These are phyloP conservation scores for Cephonodes hylas DNA, from an alignment of 2,888 invertebrate species.

Conservation along the genomic window DNA sequence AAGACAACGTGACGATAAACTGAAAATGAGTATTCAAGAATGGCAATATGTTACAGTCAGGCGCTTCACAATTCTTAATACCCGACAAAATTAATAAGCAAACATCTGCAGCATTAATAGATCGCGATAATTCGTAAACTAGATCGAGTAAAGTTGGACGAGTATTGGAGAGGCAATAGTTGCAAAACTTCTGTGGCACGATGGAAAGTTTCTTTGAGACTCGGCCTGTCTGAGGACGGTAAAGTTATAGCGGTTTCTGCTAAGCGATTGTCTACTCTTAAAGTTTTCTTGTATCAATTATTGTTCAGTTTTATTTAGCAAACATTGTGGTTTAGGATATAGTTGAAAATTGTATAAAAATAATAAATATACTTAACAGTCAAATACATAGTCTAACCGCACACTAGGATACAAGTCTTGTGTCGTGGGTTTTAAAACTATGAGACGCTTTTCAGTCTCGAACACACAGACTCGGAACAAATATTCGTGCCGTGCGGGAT, in stretches of 20 bases:
- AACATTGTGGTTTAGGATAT: background rate
- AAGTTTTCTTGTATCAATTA: constrained; percentile 1
- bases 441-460: too few relatives aligned
- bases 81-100: background rate
- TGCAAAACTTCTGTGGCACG: background rate
- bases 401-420: too few relatives aligned
- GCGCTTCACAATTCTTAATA: background rate
- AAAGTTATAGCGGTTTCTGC: background rate
- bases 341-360: background rate
- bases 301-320: background rate
- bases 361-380: background rate
- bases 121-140: background rate
- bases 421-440: too few relatives aligned
- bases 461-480: too few relatives aligned
- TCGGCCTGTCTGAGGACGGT: background rate
- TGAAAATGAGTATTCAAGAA: too few relatives aligned
- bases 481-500: too few relatives aligned
- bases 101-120: background rate
- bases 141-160: background rate
- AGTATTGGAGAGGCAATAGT: background rate
- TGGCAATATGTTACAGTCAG: too few relatives aligned
- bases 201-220: background rate
- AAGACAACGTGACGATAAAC: too few relatives aligned
- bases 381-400: background rate
- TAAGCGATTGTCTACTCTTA: background rate